Conservation (phyloP, 2,888 invertebrate species). For the Pheosia tremula region DNA sequence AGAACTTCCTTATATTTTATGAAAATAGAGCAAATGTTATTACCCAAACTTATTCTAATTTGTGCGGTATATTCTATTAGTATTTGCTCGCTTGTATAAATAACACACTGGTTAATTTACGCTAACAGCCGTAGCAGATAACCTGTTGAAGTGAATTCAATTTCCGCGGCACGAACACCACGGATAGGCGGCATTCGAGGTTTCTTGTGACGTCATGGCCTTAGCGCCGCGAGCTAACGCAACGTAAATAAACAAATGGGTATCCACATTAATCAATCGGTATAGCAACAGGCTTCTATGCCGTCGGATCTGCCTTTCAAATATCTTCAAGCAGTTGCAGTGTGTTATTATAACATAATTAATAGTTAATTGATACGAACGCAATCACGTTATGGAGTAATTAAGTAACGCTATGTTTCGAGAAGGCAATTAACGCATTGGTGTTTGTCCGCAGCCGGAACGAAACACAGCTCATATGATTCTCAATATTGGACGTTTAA, state of each 20-base stretch:
- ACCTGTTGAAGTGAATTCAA: conserved; percentile 5
- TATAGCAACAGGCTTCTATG: conserved; percentile 24
- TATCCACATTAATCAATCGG: conserved; percentile 17
- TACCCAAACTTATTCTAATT: too few species aligned
- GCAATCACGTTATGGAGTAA: conserved; percentile 5
- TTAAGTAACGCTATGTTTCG: background rate
- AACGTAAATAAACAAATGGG: conserved; percentile 67
- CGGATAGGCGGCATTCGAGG: conserved; percentile 46
- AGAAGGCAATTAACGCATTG: background rate
- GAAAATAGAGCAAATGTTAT: too few species aligned
- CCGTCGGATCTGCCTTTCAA: background rate
- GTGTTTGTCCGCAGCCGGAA: too few species aligned
- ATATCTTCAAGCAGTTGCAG: background rate
- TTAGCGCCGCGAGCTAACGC: conserved; percentile 51
- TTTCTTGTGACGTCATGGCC: conserved; percentile 57
- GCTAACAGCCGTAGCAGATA: background rate
- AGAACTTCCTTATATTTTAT: too few species aligned
- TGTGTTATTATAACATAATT: background rate
- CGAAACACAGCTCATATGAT: too few species aligned
- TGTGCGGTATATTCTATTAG: too few species aligned
- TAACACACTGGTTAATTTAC: background rate
- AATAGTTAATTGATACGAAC: conserved; percentile 1
- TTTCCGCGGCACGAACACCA: conserved; percentile 11
- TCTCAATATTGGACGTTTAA: too few species aligned
- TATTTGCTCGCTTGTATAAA: too few species aligned